Evolutionary conservation across 2,888 invertebrate species (phyloP), one percentile per base, ranked within the genome.

Genomic region (Gerris lacustris): DNA sequence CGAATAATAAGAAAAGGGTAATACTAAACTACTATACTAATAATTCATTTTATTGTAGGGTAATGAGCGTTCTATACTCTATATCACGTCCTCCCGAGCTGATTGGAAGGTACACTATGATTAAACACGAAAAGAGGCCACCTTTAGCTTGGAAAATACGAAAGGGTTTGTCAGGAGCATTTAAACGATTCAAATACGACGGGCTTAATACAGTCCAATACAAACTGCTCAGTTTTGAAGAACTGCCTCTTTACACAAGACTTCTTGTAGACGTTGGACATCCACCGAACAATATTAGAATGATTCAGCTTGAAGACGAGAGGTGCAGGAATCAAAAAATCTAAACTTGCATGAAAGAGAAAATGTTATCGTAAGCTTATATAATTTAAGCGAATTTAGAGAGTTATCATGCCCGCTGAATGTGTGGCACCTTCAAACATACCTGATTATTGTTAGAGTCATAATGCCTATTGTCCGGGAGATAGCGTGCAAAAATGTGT

Each of bases 81-180:
- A 79, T 84, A 44, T 81, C 81, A 0, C 76, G 84, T 62, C 83
- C 83, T 0, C 82, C 82, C n/a, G 79, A 80, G 70, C 78, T 79
- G 72, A 78, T 83, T 9, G 85, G 82, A 0, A 78, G 84, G 17
- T 85, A 84, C 77, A 83, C 83, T 67, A 85, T 85, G 85, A 80
- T 85, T 66, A 83, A 83, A 73, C 85, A 85, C 70, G 73, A 77
- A 18, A 78, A 80, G 77, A 73, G 78, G 44, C 76, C 73, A 62
- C 77, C 78, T 0, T 73, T 78, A 6, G 77, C 77, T 9, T 74
- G 75, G 70, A 75, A 76, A 45, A 78, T 79, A 2, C 74, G 78
- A 6, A 75, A 76, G 7, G 79, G 78, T 72, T 74, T 79, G n/a
- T 73, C 79, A 69, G 73, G 77, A 44, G 78, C 79, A 0, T 76